These are phyloP conservation scores for Drosophila fuyamai DNA, from an alignment of 1,140 invertebrate genomes.

Conservation along the genomic window DNA sequence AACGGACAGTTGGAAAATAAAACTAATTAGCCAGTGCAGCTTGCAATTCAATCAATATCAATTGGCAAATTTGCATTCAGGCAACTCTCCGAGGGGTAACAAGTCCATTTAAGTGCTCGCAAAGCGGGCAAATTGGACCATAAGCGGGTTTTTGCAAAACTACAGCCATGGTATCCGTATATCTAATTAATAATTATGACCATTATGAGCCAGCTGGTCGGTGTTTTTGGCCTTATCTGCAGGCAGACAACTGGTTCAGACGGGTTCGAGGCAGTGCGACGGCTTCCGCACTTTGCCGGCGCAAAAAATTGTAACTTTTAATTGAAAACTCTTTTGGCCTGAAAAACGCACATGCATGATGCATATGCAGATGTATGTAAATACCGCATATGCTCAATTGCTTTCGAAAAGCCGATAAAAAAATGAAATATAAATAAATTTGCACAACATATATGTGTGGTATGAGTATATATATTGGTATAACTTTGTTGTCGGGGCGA, in stretches of 20 bases:
- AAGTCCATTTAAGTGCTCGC: constrained; percentile 70
- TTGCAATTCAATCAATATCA: constrained; percentile 79
- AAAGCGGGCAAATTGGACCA: constrained; percentile 15
- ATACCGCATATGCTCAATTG: constrained; percentile 54
- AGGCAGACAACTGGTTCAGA: constrained; percentile 22
- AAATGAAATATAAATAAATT: constrained; percentile 36
- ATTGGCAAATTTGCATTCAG: constrained; percentile 73
- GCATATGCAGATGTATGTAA: constrained; percentile 30
- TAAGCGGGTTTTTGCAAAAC: constrained; percentile 6
- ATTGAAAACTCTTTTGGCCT: constrained; percentile 56
- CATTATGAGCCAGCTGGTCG: constrained; percentile 51
- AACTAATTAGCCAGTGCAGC: constrained; percentile 73
- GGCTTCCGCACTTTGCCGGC: constrained; percentile 54
- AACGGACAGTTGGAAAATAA: constrained; percentile 67
- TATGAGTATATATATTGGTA: neutral
- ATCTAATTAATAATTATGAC: constrained; percentile 60
- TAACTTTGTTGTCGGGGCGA: constrained; percentile 32
- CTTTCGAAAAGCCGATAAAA: constrained; percentile 63
- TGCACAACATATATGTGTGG: constrained; percentile 13
- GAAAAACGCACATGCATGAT: constrained; percentile 8
- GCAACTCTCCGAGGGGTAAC: constrained; percentile 49
- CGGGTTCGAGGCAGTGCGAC: constrained; percentile 61
- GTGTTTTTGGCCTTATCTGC: constrained; percentile 54
- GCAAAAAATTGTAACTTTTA: constrained; percentile 60
- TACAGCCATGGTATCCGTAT: constrained; percentile 32